Conservation (phyloP, 2,113 vertebrate species). For the Hoplias malabaricus region DNA sequence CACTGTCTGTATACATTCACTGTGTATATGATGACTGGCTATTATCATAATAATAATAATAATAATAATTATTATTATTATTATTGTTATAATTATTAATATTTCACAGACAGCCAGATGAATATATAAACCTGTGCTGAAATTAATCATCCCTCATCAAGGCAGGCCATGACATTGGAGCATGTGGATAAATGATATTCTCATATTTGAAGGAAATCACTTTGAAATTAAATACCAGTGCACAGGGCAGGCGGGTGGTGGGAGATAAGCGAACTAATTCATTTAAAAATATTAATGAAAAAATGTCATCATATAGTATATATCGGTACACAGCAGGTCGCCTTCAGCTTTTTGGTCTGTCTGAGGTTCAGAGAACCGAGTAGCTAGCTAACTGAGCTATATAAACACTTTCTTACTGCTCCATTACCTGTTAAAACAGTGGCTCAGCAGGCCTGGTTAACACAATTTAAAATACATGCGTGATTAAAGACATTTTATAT, state of each 20-base stretch:
- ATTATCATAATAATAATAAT: conserved; percentile 62
- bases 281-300: conserved; percentile 79
- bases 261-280: conserved; percentile 72
- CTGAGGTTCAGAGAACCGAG: background rate
- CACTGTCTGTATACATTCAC: conserved; percentile 39
- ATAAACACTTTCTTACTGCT: background rate
- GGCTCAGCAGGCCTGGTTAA: background rate
- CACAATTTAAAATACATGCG: background rate
- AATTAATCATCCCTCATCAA: conserved; percentile 65
- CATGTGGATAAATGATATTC: conserved; percentile 58
- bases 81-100: conserved; percentile 62
- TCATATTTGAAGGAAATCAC: conserved; percentile 71
- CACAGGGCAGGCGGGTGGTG: conserved; percentile 65
- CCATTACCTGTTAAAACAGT: background rate
- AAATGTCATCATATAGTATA: conserved; percentile 57
- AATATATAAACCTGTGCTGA: conserved; percentile 62
- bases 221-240: conserved; percentile 76
- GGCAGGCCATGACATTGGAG: conserved; percentile 70
- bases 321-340: background rate
- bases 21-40: conserved; percentile 60
- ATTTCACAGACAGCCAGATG: conserved; percentile 70
- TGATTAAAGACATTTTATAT: background rate
- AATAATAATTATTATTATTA: conserved; percentile 1
- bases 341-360: background rate
- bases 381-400: background rate